Percentiles rank a stretch among this genome's conserved stretches.
phyloP scores from a whole-genome alignment of 2,797 vertebrate species.

The Mallotus villosus region DNA sequence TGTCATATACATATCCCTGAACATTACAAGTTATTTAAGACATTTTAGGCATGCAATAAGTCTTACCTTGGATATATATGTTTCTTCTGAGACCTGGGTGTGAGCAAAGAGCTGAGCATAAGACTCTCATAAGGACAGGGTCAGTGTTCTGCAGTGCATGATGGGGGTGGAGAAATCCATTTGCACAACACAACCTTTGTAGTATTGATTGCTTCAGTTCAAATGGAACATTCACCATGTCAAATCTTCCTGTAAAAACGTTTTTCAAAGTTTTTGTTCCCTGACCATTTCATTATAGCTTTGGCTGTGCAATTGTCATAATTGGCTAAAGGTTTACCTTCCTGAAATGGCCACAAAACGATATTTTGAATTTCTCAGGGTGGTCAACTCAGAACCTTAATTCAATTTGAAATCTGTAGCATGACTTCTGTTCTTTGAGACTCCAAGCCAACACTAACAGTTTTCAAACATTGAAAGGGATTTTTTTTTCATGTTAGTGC shows the following conservation, averaged over 20 bases:
- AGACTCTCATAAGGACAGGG: constrained; percentile 36
- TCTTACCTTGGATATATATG: constrained; percentile 57
- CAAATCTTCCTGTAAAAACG: not conserved
- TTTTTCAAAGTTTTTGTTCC: not conserved
- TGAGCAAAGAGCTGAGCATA: constrained; percentile 16
- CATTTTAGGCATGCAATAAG: too few species aligned
- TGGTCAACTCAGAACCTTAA: too few species aligned
- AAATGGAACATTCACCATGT: constrained; percentile 26
- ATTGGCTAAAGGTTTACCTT: too few species aligned
- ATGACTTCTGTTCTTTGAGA: too few species aligned
- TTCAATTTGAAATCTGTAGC: too few species aligned
- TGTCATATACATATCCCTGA: too few species aligned
- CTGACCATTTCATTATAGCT: not conserved
- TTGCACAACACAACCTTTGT: constrained; percentile 71
- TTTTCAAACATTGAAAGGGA: too few species aligned
- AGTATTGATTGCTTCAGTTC: constrained; percentile 61
- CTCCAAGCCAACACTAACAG: too few species aligned
- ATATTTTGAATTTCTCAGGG: too few species aligned
- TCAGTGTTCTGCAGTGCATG: constrained; percentile 69
- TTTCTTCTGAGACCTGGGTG: constrained; percentile 15
- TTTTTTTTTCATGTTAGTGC: too few species aligned
- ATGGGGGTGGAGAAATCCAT: constrained; percentile 12
- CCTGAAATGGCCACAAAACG: too few species aligned
- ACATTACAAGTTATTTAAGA: too few species aligned
- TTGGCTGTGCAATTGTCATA: not conserved